phyloP scores from a whole-genome alignment of 2,113 vertebrate genomes.

The Aegypius monachus region DNA sequence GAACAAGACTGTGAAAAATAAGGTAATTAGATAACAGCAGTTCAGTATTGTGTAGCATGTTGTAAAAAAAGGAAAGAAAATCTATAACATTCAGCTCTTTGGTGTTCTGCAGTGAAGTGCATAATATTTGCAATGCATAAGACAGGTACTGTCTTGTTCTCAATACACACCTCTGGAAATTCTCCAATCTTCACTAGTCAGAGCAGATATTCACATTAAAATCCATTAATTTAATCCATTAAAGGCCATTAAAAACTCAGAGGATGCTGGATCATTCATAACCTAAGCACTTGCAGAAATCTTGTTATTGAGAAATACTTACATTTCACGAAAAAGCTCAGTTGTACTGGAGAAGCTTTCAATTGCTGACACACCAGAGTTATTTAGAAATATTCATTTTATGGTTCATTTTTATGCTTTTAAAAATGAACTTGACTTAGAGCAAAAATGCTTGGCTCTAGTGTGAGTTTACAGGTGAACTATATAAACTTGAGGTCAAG shows the following conservation, averaged over 20 bases:
- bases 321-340: neutral
- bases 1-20: conserved; percentile 9
- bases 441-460: neutral
- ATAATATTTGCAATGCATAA: neutral
- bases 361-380: neutral
- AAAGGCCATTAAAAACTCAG: neutral
- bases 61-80: neutral
- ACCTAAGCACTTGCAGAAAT: neutral
- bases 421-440: neutral
- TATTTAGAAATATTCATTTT: neutral
- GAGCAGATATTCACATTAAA: neutral
- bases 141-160: neutral
- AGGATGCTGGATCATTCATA: neutral
- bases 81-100: neutral
- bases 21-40: neutral
- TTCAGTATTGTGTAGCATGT: neutral
- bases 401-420: neutral
- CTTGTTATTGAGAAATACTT: neutral
- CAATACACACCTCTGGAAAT: neutral
- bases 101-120: neutral
- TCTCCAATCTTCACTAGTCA: neutral
- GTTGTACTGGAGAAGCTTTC: neutral
- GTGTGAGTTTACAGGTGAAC: neutral
- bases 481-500: neutral
- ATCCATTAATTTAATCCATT: neutral